These are phyloP conservation scores for Mohoua ochrocephala DNA, from an alignment of 2,113 vertebrate species.

Conservation along the genomic window DNA sequence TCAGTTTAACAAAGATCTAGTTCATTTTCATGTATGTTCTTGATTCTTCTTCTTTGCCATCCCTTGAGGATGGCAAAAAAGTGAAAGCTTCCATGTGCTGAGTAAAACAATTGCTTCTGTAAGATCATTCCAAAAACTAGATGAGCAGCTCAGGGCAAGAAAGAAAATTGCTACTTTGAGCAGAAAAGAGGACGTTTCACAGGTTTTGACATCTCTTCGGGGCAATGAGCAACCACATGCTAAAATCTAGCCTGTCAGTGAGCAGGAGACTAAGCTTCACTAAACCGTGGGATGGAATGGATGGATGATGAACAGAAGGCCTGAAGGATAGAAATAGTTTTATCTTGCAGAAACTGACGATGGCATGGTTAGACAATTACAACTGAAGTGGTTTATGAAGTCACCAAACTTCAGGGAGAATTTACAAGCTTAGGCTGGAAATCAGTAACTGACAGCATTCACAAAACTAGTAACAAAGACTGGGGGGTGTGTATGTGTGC, in stretches of 20 bases:
- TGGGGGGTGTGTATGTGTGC: accelerated
- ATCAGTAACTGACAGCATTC: not conserved
- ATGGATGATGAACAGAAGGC: not conserved
- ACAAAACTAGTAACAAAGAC: not conserved
- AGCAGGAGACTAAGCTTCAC: not conserved
- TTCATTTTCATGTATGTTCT: not conserved
- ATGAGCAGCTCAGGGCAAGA: not conserved
- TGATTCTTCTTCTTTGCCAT: not conserved
- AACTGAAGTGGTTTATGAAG: not conserved
- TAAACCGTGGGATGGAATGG: not conserved
- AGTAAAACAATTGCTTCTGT: not conserved
- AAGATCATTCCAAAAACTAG: not conserved
- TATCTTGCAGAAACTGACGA: not conserved
- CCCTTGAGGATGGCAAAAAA: not conserved
- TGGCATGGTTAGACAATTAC: not conserved
- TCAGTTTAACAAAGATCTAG: not conserved
- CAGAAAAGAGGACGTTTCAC: not conserved
- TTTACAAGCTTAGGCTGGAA: not conserved
- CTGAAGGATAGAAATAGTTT: not conserved
- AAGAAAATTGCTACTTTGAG: not conserved
- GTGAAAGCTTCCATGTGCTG: not conserved
- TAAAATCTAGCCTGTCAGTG: not conserved
- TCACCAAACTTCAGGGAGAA: not conserved
- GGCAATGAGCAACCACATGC: not conserved
- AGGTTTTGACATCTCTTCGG: not conserved